Conservation (phyloP, 2,113 vertebrate genomes). For the Rattus rattus region DNA sequence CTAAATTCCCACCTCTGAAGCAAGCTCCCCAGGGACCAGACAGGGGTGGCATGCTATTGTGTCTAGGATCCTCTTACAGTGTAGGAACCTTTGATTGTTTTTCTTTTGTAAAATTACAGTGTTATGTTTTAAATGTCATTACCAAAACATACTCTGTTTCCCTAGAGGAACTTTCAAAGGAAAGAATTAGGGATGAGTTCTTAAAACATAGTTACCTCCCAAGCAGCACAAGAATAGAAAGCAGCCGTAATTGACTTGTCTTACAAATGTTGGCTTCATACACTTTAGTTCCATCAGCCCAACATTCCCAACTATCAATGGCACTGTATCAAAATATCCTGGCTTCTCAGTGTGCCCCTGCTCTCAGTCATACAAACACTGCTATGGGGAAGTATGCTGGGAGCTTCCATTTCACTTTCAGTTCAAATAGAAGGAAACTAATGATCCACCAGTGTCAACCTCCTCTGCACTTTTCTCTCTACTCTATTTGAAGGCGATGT, state of each 20-base stretch:
- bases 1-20: conserved; percentile 18
- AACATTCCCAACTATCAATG: neutral
- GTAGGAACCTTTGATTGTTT: neutral
- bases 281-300: neutral
- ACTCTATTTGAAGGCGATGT: neutral
- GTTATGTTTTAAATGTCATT: conserved; percentile 45
- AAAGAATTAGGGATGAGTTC: neutral
- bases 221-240: conserved; percentile 57
- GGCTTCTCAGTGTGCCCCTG: neutral
- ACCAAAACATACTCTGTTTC: conserved; percentile 51
- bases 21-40: neutral
- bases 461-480: conserved; percentile 36
- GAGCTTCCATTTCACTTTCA: neutral
- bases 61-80: conserved; percentile 13
- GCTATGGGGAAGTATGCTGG: neutral
- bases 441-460: neutral
- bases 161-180: conserved; percentile 24
- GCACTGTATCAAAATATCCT: neutral
- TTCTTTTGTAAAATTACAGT: neutral
- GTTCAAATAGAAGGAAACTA: neutral
- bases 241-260: conserved; percentile 43
- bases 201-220: conserved; percentile 54
- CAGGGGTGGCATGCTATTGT: neutral
- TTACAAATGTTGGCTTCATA: conserved; percentile 10
- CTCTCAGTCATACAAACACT: neutral